Base-by-base conservation (phyloP, 2,888 invertebrate species). In the Acheta domesticus region DNA sequence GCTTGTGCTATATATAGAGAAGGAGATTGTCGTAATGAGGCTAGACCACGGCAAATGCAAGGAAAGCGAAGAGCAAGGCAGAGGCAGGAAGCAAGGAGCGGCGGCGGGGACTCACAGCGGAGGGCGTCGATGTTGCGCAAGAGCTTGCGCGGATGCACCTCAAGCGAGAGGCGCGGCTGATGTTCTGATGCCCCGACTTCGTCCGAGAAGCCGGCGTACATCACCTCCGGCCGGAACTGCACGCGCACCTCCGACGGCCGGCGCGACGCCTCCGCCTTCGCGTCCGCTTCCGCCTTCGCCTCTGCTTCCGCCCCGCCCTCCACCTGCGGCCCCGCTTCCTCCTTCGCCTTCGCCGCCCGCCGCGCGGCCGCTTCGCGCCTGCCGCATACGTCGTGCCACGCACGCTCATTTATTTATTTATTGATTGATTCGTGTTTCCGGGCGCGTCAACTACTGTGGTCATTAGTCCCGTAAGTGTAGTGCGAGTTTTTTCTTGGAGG, bases 181-280 rank as follows among this genome's bases (percentile, higher is more conserved):
- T n/a, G n/a, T n/a, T n/a, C n/a, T n/a, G n/a, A 19, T 4, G 16
- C 5, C 4, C 16, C 12, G n/a, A 1, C 1, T 3, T n/a, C n/a
- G 62, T 14, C 62, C 16, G 14, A 1, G n/a, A 16, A 14, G 16
- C 16, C 16, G 3, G 62, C 16, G n/a, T n/a, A 62, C 14, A 14
- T 62, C 62, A 62, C 62, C 11, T 62, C 62, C 16, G 16, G 62
- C 8, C 62, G 62, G 62, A 62, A 62, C 16, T n/a, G 62, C 62
- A 62, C 62, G 62, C 62, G 62, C 62, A 14, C 62, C 14, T 62
- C 62, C 16, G 62, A 62, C 16, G 16, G 4, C 12, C n/a, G 62
- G 1, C n/a, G 62, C 16, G 14, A 3, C 62, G n/a, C 62, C n/a
- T 62, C 62, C 62, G n/a, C 62, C 16, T 8, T 12, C 62, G n/a